Evolutionary conservation across 1,140 invertebrate genomes (phyloP).

Genomic region (Neoseiulus cucumeris): DNA sequence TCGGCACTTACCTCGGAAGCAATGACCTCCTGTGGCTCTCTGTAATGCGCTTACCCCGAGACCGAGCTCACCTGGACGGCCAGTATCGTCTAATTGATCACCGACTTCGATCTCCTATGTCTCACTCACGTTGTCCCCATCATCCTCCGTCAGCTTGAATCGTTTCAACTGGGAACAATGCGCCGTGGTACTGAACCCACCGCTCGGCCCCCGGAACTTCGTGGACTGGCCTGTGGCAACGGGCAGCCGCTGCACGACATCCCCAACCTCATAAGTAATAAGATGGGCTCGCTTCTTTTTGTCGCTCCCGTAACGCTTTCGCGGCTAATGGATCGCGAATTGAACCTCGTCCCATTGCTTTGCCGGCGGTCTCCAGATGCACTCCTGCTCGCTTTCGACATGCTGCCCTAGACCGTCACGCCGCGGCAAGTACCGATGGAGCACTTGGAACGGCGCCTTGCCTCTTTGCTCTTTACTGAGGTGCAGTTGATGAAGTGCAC

Average conservation of each 20-base stretch:
- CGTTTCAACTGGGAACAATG: neutral
- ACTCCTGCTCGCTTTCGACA: neutral
- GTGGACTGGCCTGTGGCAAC: neutral
- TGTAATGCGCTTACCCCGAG: no score
- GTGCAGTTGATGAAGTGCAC: neutral
- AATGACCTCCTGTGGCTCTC: no score
- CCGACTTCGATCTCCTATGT: no score
- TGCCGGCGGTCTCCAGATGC: no score
- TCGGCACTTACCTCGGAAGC: no score
- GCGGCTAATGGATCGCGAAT: neutral
- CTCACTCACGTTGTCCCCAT: neutral
- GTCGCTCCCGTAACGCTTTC: neutral
- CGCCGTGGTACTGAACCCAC: no score
- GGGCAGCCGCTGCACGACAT: neutral
- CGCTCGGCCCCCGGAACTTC: no score
- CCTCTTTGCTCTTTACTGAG: no score
- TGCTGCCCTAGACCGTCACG: neutral
- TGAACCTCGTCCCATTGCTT: neutral
- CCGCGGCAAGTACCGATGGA: neutral
- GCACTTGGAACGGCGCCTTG: neutral
- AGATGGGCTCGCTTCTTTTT: neutral
- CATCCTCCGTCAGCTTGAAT: neutral
- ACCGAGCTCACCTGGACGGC: no score
- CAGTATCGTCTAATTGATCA: neutral
- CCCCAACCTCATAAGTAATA: neutral